Evolutionary conservation across 2,113 vertebrate species (phyloP), one percentile per base, ranked within the genome.

Genomic region (Lethenteron reissneri): DNA sequence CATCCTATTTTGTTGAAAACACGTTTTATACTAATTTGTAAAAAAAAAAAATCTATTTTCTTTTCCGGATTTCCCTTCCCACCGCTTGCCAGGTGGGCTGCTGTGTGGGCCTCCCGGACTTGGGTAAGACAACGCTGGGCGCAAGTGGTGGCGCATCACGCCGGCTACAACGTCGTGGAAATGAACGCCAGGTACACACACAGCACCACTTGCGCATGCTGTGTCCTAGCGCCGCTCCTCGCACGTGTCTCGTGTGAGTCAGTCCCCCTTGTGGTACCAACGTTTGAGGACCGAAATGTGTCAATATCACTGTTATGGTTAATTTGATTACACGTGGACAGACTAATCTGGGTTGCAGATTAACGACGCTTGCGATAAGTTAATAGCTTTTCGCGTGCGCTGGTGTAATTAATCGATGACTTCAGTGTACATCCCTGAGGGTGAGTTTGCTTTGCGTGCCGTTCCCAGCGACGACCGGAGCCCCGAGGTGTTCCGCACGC

Each of bases 141-240:
- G 3, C 94, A 96, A 0, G 83, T 99, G 72, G 91, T 99, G 1
- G 89, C 88, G 0, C 85, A 76, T 78, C 94, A 96, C 0, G 92
- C 91, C 0, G 94, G 94, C 2, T 99, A 99, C 79, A 91, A 85
- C 0, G 87, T 85, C n/a, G 94, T 99, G 11, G 94, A 99, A 80
- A 88, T 99, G 82, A 99, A 99, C 0, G 92, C 92, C 71, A 95
- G 90, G 90, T 89, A 70, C 76, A 80, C 2, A 8, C 17, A 3
- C 41, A 41, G 41, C 41, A 41, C 41, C 41, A 41, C 41, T 41
- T 41, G 41, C 41, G 41, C 41, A 41, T 41, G 41, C 41, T 6
- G 41, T 41, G 41, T 41, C 41, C 6, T 41, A 7, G 41, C 41
- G 41, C n/a, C n/a, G n/a, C n/a, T n/a, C n/a, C n/a, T 41, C 41